A percentile compares a stretch with the other conserved stretches of the same genome.
Conservation (phyloP, 2,888 invertebrate species). For the Rhodophaea formosa region DNA sequence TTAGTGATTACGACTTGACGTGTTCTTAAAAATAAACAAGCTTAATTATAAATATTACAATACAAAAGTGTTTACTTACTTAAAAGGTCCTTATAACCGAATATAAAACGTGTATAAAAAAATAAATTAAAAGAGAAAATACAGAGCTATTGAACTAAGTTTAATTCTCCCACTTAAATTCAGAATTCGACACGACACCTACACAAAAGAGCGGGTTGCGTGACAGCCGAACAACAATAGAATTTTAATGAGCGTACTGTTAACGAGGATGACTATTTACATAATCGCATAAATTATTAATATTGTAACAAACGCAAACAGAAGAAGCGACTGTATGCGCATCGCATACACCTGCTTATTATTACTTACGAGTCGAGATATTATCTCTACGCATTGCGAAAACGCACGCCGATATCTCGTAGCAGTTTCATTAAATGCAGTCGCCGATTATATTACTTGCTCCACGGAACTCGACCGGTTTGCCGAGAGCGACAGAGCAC, state of each 20-base stretch:
- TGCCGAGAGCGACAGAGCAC: neutral
- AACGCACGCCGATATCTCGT: slow-evolving; percentile 33
- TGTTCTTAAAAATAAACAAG: too few species aligned
- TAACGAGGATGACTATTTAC: slow-evolving; percentile 67
- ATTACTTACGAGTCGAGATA: slow-evolving; percentile 36
- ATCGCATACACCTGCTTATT: slow-evolving; percentile 32
- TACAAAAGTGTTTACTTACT: too few species aligned
- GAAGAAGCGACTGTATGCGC: slow-evolving; percentile 46
- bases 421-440: neutral
- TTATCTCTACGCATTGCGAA: slow-evolving; percentile 42
- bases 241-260: slow-evolving; percentile 71
- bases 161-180: slow-evolving; percentile 31
- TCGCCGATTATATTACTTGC: neutral
- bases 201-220: slow-evolving; percentile 57
- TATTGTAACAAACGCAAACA: slow-evolving; percentile 66
- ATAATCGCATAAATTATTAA: slow-evolving; percentile 74
- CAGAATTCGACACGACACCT: slow-evolving; percentile 52
- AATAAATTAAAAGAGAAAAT: neutral
- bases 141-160: neutral
- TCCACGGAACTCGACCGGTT: slow-evolving; percentile 15
- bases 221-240: slow-evolving; percentile 62
- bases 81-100: too few species aligned
- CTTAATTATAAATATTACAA: too few species aligned
- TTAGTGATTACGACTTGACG: too few species aligned
- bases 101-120: neutral